Conservation (phyloP, 2,113 vertebrate genomes). For the Pristiophorus japonicus region DNA sequence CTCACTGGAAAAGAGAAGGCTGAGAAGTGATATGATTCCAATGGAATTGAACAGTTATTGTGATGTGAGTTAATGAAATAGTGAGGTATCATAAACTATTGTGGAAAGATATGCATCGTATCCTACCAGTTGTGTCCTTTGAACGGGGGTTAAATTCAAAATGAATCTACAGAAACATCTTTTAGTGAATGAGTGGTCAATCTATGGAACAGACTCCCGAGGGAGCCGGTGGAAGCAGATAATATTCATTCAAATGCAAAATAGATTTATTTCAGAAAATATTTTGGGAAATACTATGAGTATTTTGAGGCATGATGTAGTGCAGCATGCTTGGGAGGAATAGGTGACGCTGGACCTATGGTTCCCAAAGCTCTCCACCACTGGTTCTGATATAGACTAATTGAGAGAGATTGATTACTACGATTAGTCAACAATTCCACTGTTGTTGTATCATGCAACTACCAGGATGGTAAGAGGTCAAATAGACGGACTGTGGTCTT, state of each 20-base stretch:
- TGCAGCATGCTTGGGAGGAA: background rate
- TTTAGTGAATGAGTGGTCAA: no score
- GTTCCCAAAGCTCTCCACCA: background rate
- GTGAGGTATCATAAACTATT: no score
- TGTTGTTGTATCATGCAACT: background rate
- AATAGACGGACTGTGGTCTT: background rate
- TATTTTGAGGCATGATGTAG: background rate
- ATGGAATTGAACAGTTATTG: no score
- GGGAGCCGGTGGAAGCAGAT: background rate
- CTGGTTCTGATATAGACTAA: background rate
- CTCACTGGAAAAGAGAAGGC: no score
- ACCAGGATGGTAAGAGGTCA: background rate
- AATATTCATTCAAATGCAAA: background rate
- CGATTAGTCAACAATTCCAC: background rate
- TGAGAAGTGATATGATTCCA: no score
- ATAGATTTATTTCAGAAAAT: background rate
- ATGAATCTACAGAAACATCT: background rate
- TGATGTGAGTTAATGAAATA: no score
- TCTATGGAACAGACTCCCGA: no score
- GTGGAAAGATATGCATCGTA: no score
- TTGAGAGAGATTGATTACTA: background rate
- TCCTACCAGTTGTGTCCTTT: no score
- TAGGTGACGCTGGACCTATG: background rate
- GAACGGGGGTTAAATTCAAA: no score
- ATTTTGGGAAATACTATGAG: background rate